Conservation (phyloP, 1,140 invertebrate genomes). For the Rhizoglyphus robini region DNA sequence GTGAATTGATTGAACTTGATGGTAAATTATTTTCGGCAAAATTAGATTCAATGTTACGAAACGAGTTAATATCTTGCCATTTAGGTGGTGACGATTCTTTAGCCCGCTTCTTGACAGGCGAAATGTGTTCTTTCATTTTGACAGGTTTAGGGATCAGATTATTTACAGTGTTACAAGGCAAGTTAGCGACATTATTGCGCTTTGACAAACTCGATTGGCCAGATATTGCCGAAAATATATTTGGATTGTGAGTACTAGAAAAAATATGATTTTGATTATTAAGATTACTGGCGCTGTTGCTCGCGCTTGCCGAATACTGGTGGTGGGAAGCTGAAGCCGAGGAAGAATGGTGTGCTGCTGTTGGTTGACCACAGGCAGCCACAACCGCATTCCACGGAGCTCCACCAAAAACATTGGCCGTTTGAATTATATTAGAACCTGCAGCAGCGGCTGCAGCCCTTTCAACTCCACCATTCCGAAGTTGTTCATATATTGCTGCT, state of each 20-base stretch:
- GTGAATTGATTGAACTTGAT: slow-evolving; percentile 1
- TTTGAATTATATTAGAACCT: slow-evolving; percentile 1
- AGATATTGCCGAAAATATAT: neutral
- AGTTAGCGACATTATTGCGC: neutral
- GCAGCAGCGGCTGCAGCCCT: neutral
- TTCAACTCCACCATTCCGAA: neutral
- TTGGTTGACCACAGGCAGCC: slow-evolving; percentile 17
- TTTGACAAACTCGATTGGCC: neutral
- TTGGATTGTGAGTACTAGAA: neutral
- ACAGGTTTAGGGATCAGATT: neutral
- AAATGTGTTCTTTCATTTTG: slow-evolving; percentile 47
- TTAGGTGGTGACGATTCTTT: slow-evolving; percentile 85
- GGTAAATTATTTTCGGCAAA: slow-evolving; percentile 32
- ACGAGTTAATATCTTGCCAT: slow-evolving; percentile 20
- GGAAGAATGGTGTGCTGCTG: slow-evolving; percentile 13
- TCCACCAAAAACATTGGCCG: slow-evolving; percentile 10
- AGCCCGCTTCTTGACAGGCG: slow-evolving; percentile 92
- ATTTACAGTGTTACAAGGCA: neutral
- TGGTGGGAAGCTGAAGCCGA: neutral
- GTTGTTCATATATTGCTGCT: slow-evolving; percentile 19
- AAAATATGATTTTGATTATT: neutral
- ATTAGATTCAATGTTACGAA: slow-evolving; percentile 27
- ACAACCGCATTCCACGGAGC: slow-evolving; percentile 21
- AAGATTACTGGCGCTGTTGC: neutral
- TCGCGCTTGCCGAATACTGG: neutral